Evolutionary conservation across 1,140 invertebrate species (phyloP).

Genomic region (Acyrthosiphon pisum): DNA sequence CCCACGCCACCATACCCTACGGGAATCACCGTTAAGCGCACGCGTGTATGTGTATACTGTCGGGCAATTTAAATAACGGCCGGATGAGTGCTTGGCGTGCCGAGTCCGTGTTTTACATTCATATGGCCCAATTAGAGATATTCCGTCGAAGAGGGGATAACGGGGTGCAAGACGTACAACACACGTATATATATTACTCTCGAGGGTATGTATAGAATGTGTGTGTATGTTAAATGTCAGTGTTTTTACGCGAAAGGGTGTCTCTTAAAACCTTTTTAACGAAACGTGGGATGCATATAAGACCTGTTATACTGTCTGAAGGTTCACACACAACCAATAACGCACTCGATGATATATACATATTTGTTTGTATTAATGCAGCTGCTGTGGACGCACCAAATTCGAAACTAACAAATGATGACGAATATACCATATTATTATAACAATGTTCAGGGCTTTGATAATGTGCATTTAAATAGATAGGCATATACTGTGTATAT

Average conservation of each 20-base stretch:
- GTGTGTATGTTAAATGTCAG: not conserved
- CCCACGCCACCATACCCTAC: not conserved
- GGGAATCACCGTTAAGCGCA: not conserved
- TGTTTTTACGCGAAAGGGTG: not conserved
- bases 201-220: not conserved
- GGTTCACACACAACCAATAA: not conserved
- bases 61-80: conserved; percentile 39
- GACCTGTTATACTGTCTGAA: not conserved
- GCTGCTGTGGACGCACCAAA: not conserved
- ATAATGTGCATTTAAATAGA: not conserved
- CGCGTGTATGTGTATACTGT: not conserved
- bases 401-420: not conserved
- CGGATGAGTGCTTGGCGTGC: conserved; percentile 26
- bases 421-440: not conserved
- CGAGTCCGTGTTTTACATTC: conserved; percentile 39
- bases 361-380: not conserved
- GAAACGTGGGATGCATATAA: not conserved
- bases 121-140: conserved; percentile 15
- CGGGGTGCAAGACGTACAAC: not conserved
- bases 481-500: not conserved
- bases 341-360: not conserved
- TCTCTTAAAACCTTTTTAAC: not conserved
- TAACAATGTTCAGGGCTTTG: not conserved
- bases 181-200: not conserved
- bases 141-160: not conserved